Conservation (phyloP, 2,888 invertebrate genomes). For the Dicranocentrus wangi region DNA sequence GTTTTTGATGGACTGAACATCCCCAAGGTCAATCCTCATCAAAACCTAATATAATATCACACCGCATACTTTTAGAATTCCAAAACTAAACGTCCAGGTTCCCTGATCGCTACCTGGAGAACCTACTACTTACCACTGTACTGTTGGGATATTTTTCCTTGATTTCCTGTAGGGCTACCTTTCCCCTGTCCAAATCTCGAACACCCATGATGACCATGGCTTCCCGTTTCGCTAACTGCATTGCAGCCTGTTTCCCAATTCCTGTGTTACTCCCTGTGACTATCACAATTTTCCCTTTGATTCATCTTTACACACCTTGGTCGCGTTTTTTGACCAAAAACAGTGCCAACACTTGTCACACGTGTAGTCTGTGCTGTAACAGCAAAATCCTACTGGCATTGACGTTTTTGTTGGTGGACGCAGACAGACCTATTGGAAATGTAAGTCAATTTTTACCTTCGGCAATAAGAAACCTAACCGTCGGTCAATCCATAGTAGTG, state of each 20-base stretch:
- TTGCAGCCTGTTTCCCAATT: constrained; percentile 48
- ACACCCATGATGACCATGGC: constrained; percentile 53
- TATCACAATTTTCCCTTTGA: constrained; percentile 10
- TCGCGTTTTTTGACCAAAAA: constrained; percentile 12
- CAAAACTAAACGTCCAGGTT: too few species aligned
- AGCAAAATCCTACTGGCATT: too few species aligned
- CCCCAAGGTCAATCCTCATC: constrained; percentile 75
- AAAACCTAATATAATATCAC: constrained; percentile 72
- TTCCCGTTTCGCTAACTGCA: constrained; percentile 55
- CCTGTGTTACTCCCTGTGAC: constrained; percentile 63
- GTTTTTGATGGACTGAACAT: constrained; percentile 74
- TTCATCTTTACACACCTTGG: constrained; percentile 18
- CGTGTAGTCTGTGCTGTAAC: neutral
- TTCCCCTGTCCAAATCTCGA: constrained; percentile 47
- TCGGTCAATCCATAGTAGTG: too few species aligned
- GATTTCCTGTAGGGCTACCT: constrained; percentile 41
- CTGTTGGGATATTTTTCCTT: too few species aligned
- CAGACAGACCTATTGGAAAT: too few species aligned
- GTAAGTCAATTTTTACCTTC: too few species aligned
- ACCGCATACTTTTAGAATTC: too few species aligned
- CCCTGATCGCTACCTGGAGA: too few species aligned
- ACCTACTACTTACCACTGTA: too few species aligned
- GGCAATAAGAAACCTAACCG: too few species aligned
- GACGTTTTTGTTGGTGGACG: too few species aligned
- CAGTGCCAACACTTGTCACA: neutral